Percentiles rank a stretch among this genome's conserved stretches.
Conservation (phyloP, 2,797 vertebrate genomes). For the Centroberyx gerrardi region DNA sequence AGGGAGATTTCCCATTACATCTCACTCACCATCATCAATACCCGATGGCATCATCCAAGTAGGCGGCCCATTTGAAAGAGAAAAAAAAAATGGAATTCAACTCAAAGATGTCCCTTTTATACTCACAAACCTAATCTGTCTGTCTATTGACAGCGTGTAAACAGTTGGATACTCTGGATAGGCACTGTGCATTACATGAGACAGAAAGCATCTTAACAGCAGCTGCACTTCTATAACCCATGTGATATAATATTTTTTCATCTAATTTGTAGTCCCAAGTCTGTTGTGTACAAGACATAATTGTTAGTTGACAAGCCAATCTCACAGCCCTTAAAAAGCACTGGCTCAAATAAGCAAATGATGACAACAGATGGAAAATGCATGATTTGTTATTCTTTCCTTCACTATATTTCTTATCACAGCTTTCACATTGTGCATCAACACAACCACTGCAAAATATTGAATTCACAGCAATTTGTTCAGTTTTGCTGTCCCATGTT, state of each 20-base stretch:
- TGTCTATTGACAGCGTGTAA: conserved; percentile 12
- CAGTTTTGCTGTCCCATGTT: background rate
- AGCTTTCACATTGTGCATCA: conserved; percentile 10
- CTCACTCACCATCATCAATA: too few relatives aligned
- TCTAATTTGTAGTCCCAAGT: background rate
- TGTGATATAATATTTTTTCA: conserved; percentile 13
- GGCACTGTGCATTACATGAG: conserved; percentile 9
- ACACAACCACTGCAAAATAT: background rate
- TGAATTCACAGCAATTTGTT: background rate
- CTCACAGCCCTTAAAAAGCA: conserved; percentile 4
- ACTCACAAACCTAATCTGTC: conserved; percentile 9
- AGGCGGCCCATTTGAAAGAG: too few relatives aligned
- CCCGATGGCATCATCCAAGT: too few relatives aligned
- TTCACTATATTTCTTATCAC: conserved; percentile 8
- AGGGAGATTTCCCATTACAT: too few relatives aligned
- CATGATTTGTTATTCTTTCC: background rate
- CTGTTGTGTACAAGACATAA: conserved; percentile 18
- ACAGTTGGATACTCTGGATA: conserved; percentile 18
- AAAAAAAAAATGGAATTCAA: too few relatives aligned
- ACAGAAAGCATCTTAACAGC: conserved; percentile 12
- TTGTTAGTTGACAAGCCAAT: conserved; percentile 2
- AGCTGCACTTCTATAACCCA: conserved; percentile 13
- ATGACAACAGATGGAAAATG: conserved; percentile 16
- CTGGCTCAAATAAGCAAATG: conserved; percentile 18
- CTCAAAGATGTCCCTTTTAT: too few relatives aligned